phyloP scores from a whole-genome alignment of 2,113 vertebrate species.

The Salvator merianae region DNA sequence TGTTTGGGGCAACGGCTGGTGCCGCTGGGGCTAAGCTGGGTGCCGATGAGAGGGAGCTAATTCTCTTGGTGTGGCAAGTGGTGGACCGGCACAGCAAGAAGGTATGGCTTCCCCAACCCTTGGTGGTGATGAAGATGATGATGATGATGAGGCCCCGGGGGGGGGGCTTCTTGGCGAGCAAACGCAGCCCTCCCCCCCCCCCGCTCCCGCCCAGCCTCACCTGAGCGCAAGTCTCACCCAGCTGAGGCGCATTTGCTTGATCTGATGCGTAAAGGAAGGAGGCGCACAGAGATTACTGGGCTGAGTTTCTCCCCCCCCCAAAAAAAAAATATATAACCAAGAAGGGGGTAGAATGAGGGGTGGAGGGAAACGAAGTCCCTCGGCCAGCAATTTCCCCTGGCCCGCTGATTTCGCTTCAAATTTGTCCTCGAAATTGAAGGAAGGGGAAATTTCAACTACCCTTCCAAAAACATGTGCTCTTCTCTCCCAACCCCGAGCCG shows the following conservation, averaged over 20 bases:
- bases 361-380: too few species aligned
- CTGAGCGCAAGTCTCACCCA: background rate
- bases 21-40: constrained; percentile 97
- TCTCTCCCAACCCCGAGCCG: too few species aligned
- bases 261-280: too few species aligned
- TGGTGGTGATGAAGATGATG: too few species aligned
- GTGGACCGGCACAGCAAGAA: constrained; percentile 96
- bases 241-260: background rate
- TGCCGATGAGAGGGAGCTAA: constrained; percentile 98
- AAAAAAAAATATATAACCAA: background rate
- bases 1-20: constrained; percentile 99
- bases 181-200: background rate
- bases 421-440: constrained; percentile 13
- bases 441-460: background rate
- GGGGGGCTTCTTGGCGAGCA: too few species aligned
- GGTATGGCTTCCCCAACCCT: constrained; percentile 79
- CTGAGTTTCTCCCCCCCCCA: background rate
- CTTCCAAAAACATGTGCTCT: background rate
- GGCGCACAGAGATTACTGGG: background rate
- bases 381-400: too few species aligned
- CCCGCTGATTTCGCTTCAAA: constrained; percentile 31
- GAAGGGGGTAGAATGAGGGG: background rate
- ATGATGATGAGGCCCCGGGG: too few species aligned
- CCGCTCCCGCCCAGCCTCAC: background rate
- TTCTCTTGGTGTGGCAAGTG: constrained; percentile 99